Percentiles rank a stretch among this genome's conserved stretches.
Conservation (phyloP, 2,113 vertebrate genomes). For the Rafetus swinhoei region DNA sequence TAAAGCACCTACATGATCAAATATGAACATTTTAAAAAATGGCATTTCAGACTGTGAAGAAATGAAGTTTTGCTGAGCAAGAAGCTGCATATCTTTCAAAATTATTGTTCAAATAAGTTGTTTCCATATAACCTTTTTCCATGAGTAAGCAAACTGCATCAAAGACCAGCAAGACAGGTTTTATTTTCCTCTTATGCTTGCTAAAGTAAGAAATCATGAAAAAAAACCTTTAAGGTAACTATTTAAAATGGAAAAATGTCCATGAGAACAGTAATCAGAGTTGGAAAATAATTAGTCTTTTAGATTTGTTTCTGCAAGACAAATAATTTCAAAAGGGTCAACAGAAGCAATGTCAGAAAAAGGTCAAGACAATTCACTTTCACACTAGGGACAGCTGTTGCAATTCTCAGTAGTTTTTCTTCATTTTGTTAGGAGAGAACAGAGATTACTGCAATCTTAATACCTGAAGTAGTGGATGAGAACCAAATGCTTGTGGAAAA, state of each 20-base stretch:
- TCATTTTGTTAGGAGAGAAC: background rate
- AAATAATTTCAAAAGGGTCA: conserved; percentile 34
- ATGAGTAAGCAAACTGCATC: background rate
- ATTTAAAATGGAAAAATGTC: background rate
- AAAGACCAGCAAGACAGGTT: background rate
- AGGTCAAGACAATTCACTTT: conserved; percentile 4
- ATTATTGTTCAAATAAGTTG: background rate
- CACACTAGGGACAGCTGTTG: background rate
- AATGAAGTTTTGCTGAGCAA: background rate
- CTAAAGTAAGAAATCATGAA: background rate
- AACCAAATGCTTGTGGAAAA: background rate
- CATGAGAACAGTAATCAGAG: rapidly evolving
- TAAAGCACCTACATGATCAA: conserved; percentile 1
- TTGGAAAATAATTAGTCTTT: background rate
- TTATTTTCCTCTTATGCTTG: background rate
- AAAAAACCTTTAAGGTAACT: background rate
- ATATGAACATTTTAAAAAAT: conserved; percentile 20
- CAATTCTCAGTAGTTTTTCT: background rate
- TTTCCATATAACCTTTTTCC: background rate
- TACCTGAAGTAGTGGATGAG: background rate
- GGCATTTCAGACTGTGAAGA: background rate
- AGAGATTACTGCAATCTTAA: background rate
- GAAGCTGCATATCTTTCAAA: conserved; percentile 6
- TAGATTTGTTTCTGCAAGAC: conserved; percentile 20
- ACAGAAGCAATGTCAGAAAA: background rate